Conservation (phyloP, 2,797 vertebrate species). For the Alexandromys oeconomus region DNA sequence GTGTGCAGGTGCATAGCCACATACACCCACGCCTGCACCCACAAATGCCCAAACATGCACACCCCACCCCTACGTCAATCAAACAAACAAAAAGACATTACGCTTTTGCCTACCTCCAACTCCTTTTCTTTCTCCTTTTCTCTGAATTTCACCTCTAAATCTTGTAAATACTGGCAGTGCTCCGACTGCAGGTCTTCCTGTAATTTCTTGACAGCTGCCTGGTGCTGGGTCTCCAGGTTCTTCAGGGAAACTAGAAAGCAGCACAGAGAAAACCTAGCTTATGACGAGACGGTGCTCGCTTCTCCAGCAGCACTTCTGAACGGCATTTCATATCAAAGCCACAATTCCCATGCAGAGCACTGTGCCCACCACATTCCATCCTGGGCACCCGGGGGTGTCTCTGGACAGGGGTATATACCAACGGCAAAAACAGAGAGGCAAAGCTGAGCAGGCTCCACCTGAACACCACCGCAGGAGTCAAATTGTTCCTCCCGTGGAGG, state of each 20-base stretch:
- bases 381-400: neutral
- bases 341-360: neutral
- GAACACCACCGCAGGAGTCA: neutral
- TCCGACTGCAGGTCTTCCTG: conserved; percentile 86
- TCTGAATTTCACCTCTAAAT: conserved; percentile 78
- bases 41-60: neutral
- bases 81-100: neutral
- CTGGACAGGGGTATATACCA: neutral
- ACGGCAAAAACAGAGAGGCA: neutral
- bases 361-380: no score
- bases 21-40: neutral
- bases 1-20: neutral
- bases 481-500: neutral
- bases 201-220: conserved; percentile 85
- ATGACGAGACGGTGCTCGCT: neutral
- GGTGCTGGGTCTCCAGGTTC: conserved; percentile 88
- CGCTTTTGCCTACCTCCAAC: conserved; percentile 87
- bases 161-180: conserved; percentile 86
- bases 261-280: neutral
- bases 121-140: conserved; percentile 90
- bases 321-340: neutral
- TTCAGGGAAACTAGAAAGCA: conserved; percentile 56
- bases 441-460: neutral
- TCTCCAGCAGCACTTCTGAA: neutral
- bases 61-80: neutral